Conservation (phyloP, 2,113 vertebrate species). For the Oxyura jamaicensis region DNA sequence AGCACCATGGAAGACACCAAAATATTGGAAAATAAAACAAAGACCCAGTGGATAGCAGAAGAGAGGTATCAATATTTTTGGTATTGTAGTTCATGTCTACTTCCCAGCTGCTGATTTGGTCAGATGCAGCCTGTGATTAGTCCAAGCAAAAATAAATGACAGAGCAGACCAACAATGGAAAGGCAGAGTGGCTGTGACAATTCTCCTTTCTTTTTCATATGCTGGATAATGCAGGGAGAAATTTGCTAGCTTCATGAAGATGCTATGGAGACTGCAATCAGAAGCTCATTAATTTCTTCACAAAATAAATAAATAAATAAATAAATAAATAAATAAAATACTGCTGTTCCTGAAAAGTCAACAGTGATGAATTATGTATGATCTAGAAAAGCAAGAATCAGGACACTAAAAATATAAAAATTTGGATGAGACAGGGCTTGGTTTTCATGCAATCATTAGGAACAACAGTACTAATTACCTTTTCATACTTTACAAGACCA, state of each 20-base stretch:
- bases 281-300: not conserved
- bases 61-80: not conserved
- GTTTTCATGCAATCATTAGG: not conserved
- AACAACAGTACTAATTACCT: not conserved
- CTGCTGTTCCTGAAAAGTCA: not conserved
- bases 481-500: not conserved
- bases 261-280: not conserved
- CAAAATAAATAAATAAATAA: too few relatives aligned
- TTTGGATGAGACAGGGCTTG: not conserved
- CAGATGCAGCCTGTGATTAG: not conserved
- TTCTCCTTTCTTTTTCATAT: not conserved
- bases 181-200: not conserved
- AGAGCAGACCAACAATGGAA: not conserved
- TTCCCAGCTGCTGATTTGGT: not conserved
- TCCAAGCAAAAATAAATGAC: not conserved
- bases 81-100: not conserved
- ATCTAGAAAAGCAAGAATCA: not conserved
- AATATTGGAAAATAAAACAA: not conserved
- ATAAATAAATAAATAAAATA: too few relatives aligned
- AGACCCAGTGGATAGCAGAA: not conserved
- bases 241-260: not conserved
- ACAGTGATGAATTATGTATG: not conserved
- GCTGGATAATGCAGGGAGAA: not conserved
- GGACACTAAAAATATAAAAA: not conserved
- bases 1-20: not conserved